Evolutionary conservation across 2,888 invertebrate species (phyloP).

Genomic region (Tinea semifulvella): DNA sequence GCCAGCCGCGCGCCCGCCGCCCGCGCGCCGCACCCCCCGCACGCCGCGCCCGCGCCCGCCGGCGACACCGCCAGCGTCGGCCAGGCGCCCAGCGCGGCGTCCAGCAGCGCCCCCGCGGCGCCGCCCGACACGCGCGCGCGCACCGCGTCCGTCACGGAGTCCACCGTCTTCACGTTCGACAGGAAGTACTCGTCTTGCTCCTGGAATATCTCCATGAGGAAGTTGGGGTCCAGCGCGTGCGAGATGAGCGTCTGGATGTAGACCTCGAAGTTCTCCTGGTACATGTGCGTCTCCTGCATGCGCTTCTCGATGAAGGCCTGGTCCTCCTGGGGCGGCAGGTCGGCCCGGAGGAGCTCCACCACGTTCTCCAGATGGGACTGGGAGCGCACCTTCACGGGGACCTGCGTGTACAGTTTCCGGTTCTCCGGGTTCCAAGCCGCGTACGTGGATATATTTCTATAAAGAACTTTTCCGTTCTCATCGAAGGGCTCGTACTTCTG

Average conservation of each 20-base stretch:
- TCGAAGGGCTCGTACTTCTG: slow-evolving; percentile 87
- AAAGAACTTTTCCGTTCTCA: slow-evolving; percentile 82
- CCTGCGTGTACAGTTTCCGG: slow-evolving; percentile 81
- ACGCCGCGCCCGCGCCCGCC: slow-evolving; percentile 63
- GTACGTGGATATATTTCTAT: slow-evolving; percentile 89
- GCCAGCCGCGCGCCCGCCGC: slow-evolving; percentile 75
- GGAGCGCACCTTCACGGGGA: slow-evolving; percentile 78
- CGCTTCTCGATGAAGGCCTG: slow-evolving; percentile 77
- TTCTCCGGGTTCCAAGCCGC: slow-evolving; percentile 87
- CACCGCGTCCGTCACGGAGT: slow-evolving; percentile 81
- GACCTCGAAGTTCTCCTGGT: slow-evolving; percentile 90
- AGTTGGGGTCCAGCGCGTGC: slow-evolving; percentile 89
- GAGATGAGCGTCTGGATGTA: slow-evolving; percentile 92
- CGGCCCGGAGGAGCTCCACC: slow-evolving; percentile 81
- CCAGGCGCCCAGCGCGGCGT: slow-evolving; percentile 77
- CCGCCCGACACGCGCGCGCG: slow-evolving; percentile 67
- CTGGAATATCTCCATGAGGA: slow-evolving; percentile 87
- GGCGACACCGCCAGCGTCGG: slow-evolving; percentile 76
- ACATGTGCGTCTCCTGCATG: slow-evolving; percentile 78
- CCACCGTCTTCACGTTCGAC: slow-evolving; percentile 84
- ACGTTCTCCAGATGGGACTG: slow-evolving; percentile 81
- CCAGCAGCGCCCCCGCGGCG: slow-evolving; percentile 66
- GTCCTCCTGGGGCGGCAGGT: slow-evolving; percentile 74
- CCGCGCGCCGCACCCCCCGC: slow-evolving; percentile 69
- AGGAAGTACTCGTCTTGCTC: slow-evolving; percentile 93